phyloP scores from a whole-genome alignment of 2,797 vertebrate genomes.

The Brachyalestes nurse region DNA sequence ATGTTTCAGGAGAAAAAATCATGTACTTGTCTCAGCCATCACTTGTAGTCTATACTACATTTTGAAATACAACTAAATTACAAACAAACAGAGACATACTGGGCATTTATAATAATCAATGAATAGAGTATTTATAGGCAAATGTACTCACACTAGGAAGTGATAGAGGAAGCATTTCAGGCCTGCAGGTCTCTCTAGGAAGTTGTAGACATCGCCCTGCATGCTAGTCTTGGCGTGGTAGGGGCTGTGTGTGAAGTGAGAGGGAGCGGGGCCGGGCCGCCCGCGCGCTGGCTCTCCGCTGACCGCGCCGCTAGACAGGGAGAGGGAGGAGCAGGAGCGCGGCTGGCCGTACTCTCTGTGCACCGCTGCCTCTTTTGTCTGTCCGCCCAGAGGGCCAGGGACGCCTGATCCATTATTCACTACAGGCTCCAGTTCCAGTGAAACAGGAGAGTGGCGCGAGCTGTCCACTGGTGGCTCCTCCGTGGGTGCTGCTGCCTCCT shows the following conservation, averaged over 20 bases:
- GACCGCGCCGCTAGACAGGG: slow-evolving; percentile 53
- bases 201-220: slow-evolving; percentile 93
- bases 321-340: slow-evolving; percentile 66
- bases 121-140: not conserved
- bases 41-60: not conserved
- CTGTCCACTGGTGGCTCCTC: slow-evolving; percentile 50
- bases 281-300: slow-evolving; percentile 40
- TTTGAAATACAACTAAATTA: not conserved
- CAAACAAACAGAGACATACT: not conserved
- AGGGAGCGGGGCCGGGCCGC: slow-evolving; percentile 67
- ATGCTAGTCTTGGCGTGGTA: slow-evolving; percentile 85
- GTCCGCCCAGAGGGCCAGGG: slow-evolving; percentile 60
- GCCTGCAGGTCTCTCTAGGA: slow-evolving; percentile 90
- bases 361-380: slow-evolving; percentile 70
- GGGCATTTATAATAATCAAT: not conserved
- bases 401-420: slow-evolving; percentile 81
- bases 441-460: slow-evolving; percentile 81
- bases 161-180: slow-evolving; percentile 90
- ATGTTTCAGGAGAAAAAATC: not conserved
- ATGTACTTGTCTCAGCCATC: no score
- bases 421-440: slow-evolving; percentile 74
- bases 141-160: slow-evolving; percentile 89
- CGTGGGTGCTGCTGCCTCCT: slow-evolving; percentile 47
- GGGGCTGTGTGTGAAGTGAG: slow-evolving; percentile 75
- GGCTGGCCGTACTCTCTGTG: slow-evolving; percentile 64